phyloP scores from a whole-genome alignment of 2,888 invertebrate species.

The Synanthedon vespiformis region DNA sequence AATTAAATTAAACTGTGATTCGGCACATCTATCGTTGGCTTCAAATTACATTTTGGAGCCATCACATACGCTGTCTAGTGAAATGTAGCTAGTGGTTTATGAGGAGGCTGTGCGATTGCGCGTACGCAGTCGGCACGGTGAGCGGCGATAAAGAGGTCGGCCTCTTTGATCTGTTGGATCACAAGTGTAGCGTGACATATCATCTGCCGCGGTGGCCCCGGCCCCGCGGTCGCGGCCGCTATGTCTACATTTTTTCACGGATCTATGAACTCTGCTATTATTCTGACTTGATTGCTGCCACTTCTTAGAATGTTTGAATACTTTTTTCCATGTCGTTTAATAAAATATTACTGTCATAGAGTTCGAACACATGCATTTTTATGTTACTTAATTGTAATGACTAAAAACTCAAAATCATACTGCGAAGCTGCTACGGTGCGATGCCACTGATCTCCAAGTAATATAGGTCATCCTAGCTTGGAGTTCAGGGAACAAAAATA shows the following conservation, averaged over 20 bases:
- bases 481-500: too few species aligned
- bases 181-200: constrained; percentile 57
- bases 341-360: too few species aligned
- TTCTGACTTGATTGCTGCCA: background rate
- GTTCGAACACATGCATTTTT: too few species aligned
- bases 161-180: constrained; percentile 41
- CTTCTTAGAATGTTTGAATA: background rate
- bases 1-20: background rate
- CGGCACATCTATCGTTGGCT: constrained; percentile 2
- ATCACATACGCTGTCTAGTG: constrained; percentile 16
- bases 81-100: constrained; percentile 44
- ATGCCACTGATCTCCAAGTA: too few species aligned
- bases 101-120: constrained; percentile 25
- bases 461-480: too few species aligned
- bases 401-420: too few species aligned
- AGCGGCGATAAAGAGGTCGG: constrained; percentile 23
- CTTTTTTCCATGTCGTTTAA: background rate
- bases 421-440: too few species aligned
- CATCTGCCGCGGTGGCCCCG: constrained; percentile 24
- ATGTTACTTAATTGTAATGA: too few species aligned
- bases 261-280: constrained; percentile 33
- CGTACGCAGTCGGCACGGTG: constrained; percentile 37
- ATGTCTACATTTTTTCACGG: constrained; percentile 31
- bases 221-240: constrained; percentile 22
- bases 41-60: background rate